Conservation (phyloP, 2,888 invertebrate genomes). For the Pyralis farinalis region DNA sequence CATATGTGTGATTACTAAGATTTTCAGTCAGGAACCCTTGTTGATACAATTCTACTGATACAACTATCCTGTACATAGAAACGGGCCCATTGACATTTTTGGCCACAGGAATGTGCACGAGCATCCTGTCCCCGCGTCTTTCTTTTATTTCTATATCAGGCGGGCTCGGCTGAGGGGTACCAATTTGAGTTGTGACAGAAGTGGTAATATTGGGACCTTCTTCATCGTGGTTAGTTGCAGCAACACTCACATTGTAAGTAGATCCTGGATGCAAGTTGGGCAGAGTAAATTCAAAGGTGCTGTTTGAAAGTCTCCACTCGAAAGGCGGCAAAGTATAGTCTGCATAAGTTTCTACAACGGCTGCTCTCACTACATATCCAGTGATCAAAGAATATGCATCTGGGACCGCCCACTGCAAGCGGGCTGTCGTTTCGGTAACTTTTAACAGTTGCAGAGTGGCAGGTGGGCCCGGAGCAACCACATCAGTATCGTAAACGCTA, state of each 20-base stretch:
- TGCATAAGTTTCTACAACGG: conserved; percentile 80
- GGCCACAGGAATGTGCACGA: conserved; percentile 84
- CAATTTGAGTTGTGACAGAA: conserved; percentile 86
- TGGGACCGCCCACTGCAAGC: conserved; percentile 81
- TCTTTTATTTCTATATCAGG: conserved; percentile 83
- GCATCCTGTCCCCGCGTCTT: conserved; percentile 82
- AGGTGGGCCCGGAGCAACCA: conserved; percentile 86
- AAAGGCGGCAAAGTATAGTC: conserved; percentile 66
- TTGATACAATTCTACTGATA: conserved; percentile 84
- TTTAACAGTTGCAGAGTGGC: conserved; percentile 79
- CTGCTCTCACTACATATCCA: conserved; percentile 79
- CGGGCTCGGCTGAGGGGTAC: conserved; percentile 86
- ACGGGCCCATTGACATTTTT: conserved; percentile 90
- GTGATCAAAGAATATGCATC: conserved; percentile 74
- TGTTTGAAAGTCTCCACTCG: conserved; percentile 82
- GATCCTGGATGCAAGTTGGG: conserved; percentile 87
- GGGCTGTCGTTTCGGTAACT: conserved; percentile 83
- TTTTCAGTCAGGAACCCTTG: conserved; percentile 83
- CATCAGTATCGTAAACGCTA: conserved; percentile 85
- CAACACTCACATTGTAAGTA: conserved; percentile 86
- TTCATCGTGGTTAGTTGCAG: conserved; percentile 82
- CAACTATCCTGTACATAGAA: conserved; percentile 86
- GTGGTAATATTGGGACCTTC: conserved; percentile 80
- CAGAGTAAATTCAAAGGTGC: conserved; percentile 79
- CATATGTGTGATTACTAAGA: conserved; percentile 84